phyloP scores from a whole-genome alignment of 2,888 invertebrate genomes.

The Xestia xanthographa region DNA sequence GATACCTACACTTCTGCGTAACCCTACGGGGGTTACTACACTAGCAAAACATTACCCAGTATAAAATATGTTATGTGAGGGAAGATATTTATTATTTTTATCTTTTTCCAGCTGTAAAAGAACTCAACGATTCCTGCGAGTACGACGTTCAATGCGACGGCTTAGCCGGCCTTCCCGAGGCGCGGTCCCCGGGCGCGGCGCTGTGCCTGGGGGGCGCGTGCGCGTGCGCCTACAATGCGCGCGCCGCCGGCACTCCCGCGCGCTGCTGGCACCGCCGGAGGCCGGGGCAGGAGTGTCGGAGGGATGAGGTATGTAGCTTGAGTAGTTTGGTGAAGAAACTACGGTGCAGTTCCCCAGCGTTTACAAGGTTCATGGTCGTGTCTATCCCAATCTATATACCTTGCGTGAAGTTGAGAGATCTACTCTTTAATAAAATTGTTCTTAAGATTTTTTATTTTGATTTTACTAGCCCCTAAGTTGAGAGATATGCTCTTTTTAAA shows the following conservation, averaged over 20 bases:
- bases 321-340: neutral
- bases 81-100: neutral
- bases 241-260: constrained; percentile 76
- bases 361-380: neutral
- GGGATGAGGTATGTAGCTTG: constrained; percentile 80
- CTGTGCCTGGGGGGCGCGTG: constrained; percentile 84
- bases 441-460: neutral
- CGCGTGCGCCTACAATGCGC: constrained; percentile 82
- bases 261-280: constrained; percentile 83
- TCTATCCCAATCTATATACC: neutral
- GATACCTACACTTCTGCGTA: too few relatives aligned
- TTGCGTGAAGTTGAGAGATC: neutral
- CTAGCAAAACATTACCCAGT: too few relatives aligned
- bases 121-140: constrained; percentile 81
- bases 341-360: neutral
- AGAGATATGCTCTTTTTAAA: neutral
- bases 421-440: neutral
- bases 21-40: too few relatives aligned
- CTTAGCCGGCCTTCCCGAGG: constrained; percentile 77
- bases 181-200: constrained; percentile 80
- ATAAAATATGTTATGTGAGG: too few relatives aligned
- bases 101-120: constrained; percentile 78
- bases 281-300: constrained; percentile 83
- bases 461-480: neutral
- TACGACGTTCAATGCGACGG: constrained; percentile 87